A percentile compares a stretch with the other conserved stretches of the same genome.
These are phyloP conservation scores for Stigmatopora nigra DNA, from an alignment of 2,113 vertebrate species.

Conservation along the genomic window DNA sequence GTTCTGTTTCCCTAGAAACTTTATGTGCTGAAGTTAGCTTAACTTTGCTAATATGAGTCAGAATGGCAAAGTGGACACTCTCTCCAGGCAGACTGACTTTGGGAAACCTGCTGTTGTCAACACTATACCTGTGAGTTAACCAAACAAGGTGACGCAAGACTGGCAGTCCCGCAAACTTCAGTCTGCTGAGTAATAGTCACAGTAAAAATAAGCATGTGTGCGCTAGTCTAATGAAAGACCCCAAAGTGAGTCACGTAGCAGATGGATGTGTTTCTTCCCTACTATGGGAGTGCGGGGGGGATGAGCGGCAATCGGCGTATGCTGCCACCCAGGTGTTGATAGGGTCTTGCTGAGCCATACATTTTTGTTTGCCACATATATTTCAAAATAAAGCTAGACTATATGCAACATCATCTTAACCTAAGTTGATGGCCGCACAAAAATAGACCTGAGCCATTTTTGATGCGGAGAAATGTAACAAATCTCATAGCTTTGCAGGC, in stretches of 20 bases:
- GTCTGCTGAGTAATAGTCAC: constrained; percentile 35
- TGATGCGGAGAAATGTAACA: too few species aligned
- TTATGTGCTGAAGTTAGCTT: too few species aligned
- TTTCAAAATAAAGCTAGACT: too few species aligned
- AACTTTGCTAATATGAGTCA: too few species aligned
- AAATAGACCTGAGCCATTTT: too few species aligned
- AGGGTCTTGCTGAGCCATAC: constrained; percentile 8
- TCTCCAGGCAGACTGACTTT: too few species aligned
- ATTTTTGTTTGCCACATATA: constrained; percentile 1
- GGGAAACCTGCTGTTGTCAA: too few species aligned
- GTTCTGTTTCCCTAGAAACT: too few species aligned
- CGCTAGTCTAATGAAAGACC: constrained; percentile 41
- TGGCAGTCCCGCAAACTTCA: constrained; percentile 28
- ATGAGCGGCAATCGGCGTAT: constrained; percentile 39
- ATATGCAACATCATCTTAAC: too few species aligned
- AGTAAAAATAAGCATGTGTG: constrained; percentile 36
- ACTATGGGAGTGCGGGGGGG: constrained; percentile 14
- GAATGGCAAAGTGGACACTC: too few species aligned
- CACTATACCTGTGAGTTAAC: constrained; percentile 5
- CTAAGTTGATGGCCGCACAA: too few species aligned
- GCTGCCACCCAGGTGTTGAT: constrained; percentile 18
- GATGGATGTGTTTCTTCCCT: constrained; percentile 34
- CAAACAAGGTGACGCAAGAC: constrained; percentile 21
- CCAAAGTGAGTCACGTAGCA: constrained; percentile 40
- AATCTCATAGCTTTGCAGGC: too few species aligned